phyloP scores from a whole-genome alignment of 2,888 invertebrate species.

The Orchestes rusci region DNA sequence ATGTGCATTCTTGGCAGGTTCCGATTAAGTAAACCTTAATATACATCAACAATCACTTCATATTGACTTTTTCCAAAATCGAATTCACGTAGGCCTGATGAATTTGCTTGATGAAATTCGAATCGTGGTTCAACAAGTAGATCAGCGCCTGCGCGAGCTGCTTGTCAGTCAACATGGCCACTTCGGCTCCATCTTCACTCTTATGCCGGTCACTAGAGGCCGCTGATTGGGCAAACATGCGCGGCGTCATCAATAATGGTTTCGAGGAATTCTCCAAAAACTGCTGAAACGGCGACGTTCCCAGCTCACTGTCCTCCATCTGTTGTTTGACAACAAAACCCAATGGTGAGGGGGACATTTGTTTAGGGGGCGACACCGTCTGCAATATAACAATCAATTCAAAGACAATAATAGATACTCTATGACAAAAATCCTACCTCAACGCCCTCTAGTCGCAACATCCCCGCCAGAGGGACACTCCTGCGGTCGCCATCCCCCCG shows the following conservation, averaged over 20 bases:
- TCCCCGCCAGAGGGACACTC: too few relatives aligned
- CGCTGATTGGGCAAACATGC: constrained; percentile 64
- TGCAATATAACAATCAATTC: too few relatives aligned
- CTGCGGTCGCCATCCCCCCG: constrained; percentile 31
- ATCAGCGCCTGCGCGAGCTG: constrained; percentile 85
- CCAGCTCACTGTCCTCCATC: too few relatives aligned
- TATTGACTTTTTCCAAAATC: constrained; percentile 53
- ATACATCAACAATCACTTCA: too few relatives aligned
- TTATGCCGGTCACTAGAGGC: constrained; percentile 9
- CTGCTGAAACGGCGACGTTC: constrained; percentile 50
- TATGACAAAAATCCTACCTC: too few relatives aligned
- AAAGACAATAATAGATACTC: too few relatives aligned
- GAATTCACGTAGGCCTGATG: constrained; percentile 91
- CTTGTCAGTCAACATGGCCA: constrained; percentile 77
- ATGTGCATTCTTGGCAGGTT: too few relatives aligned
- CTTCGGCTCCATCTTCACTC: constrained; percentile 30
- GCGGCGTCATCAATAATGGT: constrained; percentile 78
- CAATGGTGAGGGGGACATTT: constrained; percentile 8
- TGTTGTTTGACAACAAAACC: too few relatives aligned
- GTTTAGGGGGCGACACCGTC: constrained; percentile 19
- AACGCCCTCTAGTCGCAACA: too few relatives aligned
- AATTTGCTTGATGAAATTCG: constrained; percentile 79
- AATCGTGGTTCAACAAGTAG: constrained; percentile 79
- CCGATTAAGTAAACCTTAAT: too few relatives aligned
- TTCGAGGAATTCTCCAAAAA: constrained; percentile 52